Percentiles rank a stretch among this genome's conserved stretches.
These are phyloP conservation scores for Dicerorhinus sumatrensis DNA, from an alignment of 2,113 vertebrate genomes.

Conservation along the genomic window DNA sequence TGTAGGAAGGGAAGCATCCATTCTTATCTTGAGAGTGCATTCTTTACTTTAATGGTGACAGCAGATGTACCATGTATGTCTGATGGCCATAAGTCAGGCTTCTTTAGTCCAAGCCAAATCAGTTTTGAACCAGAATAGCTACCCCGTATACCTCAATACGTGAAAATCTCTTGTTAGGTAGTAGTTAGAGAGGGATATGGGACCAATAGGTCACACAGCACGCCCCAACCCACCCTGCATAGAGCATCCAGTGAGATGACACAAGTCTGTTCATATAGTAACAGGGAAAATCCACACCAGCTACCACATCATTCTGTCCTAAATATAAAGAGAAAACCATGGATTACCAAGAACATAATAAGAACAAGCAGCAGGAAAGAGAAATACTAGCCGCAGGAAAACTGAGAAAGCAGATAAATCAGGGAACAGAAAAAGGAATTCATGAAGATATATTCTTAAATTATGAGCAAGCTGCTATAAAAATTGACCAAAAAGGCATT, in stretches of 20 bases:
- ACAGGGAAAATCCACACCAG: background rate
- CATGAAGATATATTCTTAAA: background rate
- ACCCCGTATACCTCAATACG: no score
- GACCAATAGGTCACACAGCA: background rate
- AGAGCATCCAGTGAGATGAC: background rate
- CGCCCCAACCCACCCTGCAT: background rate
- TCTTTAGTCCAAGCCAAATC: no score
- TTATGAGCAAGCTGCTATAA: background rate
- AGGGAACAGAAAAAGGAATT: background rate
- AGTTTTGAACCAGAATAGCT: no score
- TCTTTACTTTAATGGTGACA: no score
- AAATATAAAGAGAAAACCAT: background rate
- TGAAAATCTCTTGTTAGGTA: no score
- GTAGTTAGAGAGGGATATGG: background rate
- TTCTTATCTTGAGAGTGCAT: no score
- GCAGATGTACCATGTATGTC: no score
- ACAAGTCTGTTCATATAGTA: background rate
- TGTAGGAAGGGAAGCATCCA: no score
- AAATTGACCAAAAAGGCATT: background rate
- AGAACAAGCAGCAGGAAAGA: background rate
- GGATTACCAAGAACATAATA: background rate
- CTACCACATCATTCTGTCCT: background rate
- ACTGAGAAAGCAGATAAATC: background rate
- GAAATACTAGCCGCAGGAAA: background rate
- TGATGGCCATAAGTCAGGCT: no score